Conservation (phyloP, 2,797 vertebrate species). For the Lagodon rhomboides region DNA sequence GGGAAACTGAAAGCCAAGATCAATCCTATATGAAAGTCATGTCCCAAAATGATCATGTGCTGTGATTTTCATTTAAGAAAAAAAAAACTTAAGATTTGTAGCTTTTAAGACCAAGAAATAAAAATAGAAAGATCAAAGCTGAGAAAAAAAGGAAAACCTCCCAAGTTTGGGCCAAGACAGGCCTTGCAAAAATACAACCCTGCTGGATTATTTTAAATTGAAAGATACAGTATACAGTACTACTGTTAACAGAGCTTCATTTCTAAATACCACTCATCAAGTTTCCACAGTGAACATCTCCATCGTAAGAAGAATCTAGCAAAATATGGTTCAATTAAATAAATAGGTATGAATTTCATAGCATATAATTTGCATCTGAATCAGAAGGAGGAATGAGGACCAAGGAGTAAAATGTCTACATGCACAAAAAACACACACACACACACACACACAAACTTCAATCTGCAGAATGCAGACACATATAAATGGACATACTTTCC, state of each 20-base stretch:
- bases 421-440: too few relatives aligned
- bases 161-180: neutral
- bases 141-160: neutral
- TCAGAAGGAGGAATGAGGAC: neutral
- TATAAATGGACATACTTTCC: neutral
- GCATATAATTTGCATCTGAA: neutral
- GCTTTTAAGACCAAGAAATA: neutral
- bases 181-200: neutral
- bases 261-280: neutral
- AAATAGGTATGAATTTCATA: neutral
- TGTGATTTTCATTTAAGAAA: neutral
- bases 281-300: neutral
- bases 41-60: neutral
- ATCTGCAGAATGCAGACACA: neutral
- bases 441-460: neutral
- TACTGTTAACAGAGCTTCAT: neutral
- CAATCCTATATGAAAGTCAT: neutral
- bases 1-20: neutral
- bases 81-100: neutral
- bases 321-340: conserved; percentile 3
- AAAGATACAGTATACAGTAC: neutral
- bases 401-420: neutral
- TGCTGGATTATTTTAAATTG: conserved; percentile 5
- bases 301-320: neutral
- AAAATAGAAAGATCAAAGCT: neutral